Percentiles rank a stretch among this genome's conserved stretches.
phyloP scores from a whole-genome alignment of 53 echinoderm and acorn worm genomes.

The Echinarachnius parma region DNA sequence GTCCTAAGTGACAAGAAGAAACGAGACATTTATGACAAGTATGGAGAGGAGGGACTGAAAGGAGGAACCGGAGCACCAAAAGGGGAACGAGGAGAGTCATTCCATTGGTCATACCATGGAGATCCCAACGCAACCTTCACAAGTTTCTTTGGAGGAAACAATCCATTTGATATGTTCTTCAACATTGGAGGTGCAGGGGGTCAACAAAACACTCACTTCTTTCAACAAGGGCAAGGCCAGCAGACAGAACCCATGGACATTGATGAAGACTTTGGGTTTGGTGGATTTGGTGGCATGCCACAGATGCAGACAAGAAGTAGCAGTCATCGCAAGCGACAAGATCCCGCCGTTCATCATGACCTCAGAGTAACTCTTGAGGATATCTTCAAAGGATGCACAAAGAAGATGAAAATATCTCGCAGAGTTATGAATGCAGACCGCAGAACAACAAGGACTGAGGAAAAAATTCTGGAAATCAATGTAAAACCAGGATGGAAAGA shows the following conservation, averaged over 20 bases:
- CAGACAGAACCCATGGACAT: conserved; percentile 87
- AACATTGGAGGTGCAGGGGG: conserved; percentile 61
- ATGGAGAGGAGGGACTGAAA: conserved; percentile 92
- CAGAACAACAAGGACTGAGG: conserved; percentile 75
- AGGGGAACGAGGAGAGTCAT: conserved; percentile 45
- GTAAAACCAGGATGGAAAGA: conserved; percentile 99
- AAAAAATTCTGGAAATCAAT: conserved; percentile 95
- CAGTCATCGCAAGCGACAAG: conserved; percentile 59
- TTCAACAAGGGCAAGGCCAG: conserved; percentile 34
- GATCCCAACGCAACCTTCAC: conserved; percentile 90
- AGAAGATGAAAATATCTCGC: conserved; percentile 91
- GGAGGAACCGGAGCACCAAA: conserved; percentile 44
- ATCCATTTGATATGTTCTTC: conserved; percentile 92
- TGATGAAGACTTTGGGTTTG: conserved; percentile 55
- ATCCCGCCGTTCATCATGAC: conserved; percentile 87
- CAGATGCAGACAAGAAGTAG: conserved; percentile 26
- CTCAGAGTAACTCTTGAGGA: conserved; percentile 89
- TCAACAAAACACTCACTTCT: conserved; percentile 29
- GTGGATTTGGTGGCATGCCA: conserved; percentile 39
- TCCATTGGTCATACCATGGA: conserved; percentile 78
- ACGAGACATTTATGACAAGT: conserved; percentile 79
- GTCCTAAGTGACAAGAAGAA: conserved; percentile 94
- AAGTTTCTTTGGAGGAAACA: conserved; percentile 75
- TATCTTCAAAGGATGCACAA: conserved; percentile 88
- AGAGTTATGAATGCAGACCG: conserved; percentile 75